phyloP scores from a whole-genome alignment of 2,113 vertebrate genomes.

The Clupea harengus region DNA sequence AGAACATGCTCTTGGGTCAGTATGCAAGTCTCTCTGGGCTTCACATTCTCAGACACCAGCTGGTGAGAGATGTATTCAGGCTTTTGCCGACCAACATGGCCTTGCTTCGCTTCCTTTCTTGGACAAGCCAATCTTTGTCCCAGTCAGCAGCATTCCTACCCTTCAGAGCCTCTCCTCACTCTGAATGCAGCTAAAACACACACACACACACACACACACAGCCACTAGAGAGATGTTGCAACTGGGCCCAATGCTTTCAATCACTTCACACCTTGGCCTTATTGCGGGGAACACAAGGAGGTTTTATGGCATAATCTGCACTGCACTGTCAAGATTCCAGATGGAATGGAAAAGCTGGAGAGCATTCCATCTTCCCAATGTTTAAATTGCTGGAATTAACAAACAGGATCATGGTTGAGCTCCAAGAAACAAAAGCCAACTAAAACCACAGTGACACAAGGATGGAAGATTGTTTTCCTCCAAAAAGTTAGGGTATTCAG shows the following conservation, averaged over 20 bases:
- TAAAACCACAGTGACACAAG: neutral
- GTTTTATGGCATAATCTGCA: slow-evolving; percentile 29
- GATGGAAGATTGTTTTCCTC: neutral
- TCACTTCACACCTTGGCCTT: slow-evolving; percentile 40
- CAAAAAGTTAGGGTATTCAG: neutral
- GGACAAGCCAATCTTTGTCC: slow-evolving; percentile 15
- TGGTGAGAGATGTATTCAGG: slow-evolving; percentile 37
- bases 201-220: neutral
- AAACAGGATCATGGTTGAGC: neutral
- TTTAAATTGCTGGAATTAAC: slow-evolving; percentile 12
- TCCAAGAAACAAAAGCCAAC: slow-evolving; percentile 11
- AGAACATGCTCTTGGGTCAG: neutral
- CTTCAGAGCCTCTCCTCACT: neutral
- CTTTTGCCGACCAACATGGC: neutral
- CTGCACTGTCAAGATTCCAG: slow-evolving; percentile 25
- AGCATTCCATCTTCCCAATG: slow-evolving; percentile 20
- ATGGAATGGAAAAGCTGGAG: slow-evolving; percentile 33
- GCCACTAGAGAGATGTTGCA: slow-evolving; percentile 11
- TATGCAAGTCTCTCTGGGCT: neutral
- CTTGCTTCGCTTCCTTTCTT: neutral
- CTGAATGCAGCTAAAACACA: neutral
- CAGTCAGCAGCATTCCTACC: slow-evolving; percentile 10
- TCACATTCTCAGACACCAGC: slow-evolving; percentile 33
- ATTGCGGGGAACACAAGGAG: slow-evolving; percentile 28
- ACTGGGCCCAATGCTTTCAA: slow-evolving; percentile 41